phyloP scores from a whole-genome alignment of 2,888 invertebrate species.

The Silvanus unidentatus region DNA sequence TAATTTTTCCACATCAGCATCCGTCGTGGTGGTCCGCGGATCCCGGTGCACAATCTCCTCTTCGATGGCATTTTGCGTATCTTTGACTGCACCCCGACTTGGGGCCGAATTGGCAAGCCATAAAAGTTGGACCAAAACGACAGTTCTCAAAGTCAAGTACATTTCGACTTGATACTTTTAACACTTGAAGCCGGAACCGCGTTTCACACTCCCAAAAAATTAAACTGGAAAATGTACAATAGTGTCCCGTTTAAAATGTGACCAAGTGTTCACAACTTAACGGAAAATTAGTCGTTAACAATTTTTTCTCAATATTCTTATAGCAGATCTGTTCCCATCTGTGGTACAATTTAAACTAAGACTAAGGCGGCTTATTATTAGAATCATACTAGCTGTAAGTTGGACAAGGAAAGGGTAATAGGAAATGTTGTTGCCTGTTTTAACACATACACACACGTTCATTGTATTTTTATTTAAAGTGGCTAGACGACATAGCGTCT shows the following conservation, averaged over 20 bases:
- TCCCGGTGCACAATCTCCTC: neutral
- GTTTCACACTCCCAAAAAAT: too few relatives aligned
- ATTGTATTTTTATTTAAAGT: constrained; percentile 22
- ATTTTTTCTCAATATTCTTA: constrained; percentile 1
- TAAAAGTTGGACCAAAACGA: too few relatives aligned
- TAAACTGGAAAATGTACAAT: too few relatives aligned
- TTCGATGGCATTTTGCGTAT: neutral
- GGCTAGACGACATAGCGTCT: constrained; percentile 20
- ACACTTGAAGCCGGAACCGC: too few relatives aligned
- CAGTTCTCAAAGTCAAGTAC: too few relatives aligned
- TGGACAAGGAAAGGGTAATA: constrained; percentile 15
- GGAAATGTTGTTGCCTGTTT: constrained; percentile 2
- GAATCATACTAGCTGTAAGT: constrained; percentile 18
- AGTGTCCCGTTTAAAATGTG: too few relatives aligned
- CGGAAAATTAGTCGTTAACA: too few relatives aligned
- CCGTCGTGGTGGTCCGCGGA: too few relatives aligned
- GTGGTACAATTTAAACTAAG: constrained; percentile 21
- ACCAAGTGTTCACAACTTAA: too few relatives aligned
- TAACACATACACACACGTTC: constrained; percentile 1
- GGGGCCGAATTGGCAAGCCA: too few relatives aligned
- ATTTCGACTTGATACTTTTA: too few relatives aligned
- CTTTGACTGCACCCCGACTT: too few relatives aligned
- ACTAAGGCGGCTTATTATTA: constrained; percentile 18
- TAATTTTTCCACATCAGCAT: constrained; percentile 14
- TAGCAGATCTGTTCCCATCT: constrained; percentile 8